Evolutionary conservation across 2,113 vertebrate genomes (phyloP), one percentile per base, ranked within the genome.

Genomic region (Thomomys bottae): DNA sequence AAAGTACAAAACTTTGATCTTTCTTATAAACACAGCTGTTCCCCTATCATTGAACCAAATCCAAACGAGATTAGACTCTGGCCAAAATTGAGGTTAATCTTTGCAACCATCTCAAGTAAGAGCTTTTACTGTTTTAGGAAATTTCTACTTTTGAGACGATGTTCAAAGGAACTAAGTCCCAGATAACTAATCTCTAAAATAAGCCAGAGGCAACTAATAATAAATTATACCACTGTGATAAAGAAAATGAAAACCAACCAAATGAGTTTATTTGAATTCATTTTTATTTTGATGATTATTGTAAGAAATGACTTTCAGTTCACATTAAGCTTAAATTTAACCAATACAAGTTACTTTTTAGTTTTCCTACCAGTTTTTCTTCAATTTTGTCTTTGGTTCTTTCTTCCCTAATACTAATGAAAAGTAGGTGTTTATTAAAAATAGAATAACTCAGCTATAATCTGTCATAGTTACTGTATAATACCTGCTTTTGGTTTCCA

Each of bases 81-180:
- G 57, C 72, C 85, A 91, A 92, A 92, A 81, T 49, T 75, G 54
- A 90, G 54, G 54, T 85, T 96, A 94, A 96, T 40, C 54, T 94
- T 92, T 92, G 82, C 90, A 67, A 63, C 88, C n/a, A 84, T 95
- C 70, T 90, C 45, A 92, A 95, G 28, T 84, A 92, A 83, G 42
- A 90, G 17, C 78, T 95, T 95, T 94, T 94, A 71, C 90, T 94
- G 91, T 90, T 94, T 92, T 89, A 94, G 88, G 93, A 95, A 93
- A 91, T 84, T 84, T 95, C 77, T 93, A 17, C 84, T 95, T 93
- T 88, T 93, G 68, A 95, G 77, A 78, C 77, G 30, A 32, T 81
- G 45, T 84, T 64, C 90, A 89, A 95, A 92, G 61, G 64, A 93
- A 94, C 59, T 78, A 76, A 89, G 32, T 61, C 80, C 85, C 79